These are phyloP conservation scores for Oreohelix idahoensis DNA, from an alignment of 1,140 invertebrate species.

Conservation along the genomic window DNA sequence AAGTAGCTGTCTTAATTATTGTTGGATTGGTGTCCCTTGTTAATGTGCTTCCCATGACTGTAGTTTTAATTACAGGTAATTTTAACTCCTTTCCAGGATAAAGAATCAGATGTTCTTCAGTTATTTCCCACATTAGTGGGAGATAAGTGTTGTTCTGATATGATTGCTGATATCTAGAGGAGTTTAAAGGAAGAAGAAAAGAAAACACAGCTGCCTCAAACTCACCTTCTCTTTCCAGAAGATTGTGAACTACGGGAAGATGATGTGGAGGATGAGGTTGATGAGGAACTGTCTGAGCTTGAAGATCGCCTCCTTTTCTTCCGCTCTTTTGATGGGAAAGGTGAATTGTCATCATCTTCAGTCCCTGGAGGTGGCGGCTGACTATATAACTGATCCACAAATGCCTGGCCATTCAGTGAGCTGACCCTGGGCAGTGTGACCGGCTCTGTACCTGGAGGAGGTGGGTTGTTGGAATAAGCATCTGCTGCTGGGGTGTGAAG, in stretches of 20 bases:
- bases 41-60: no score
- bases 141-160: no score
- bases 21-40: no score
- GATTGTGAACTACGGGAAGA: not conserved
- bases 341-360: not conserved
- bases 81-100: no score
- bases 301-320: not conserved
- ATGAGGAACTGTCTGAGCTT: constrained; percentile 14
- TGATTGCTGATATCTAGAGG: no score
- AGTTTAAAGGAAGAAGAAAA: no score
- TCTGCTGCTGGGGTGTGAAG: not conserved
- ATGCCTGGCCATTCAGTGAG: constrained; percentile 25
- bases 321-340: not conserved
- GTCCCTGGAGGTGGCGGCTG: constrained; percentile 16
- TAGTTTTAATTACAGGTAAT: no score
- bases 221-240: not conserved
- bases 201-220: not conserved
- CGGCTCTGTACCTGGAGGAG: constrained; percentile 65
- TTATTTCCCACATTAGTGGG: no score
- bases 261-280: not conserved
- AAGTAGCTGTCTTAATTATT: no score
- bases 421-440: constrained; percentile 55
- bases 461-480: constrained; percentile 46
- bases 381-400: constrained; percentile 28
- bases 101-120: no score